These are phyloP conservation scores for Acrocephalus arundinaceus DNA, from an alignment of 2,113 vertebrate genomes.

Conservation along the genomic window DNA sequence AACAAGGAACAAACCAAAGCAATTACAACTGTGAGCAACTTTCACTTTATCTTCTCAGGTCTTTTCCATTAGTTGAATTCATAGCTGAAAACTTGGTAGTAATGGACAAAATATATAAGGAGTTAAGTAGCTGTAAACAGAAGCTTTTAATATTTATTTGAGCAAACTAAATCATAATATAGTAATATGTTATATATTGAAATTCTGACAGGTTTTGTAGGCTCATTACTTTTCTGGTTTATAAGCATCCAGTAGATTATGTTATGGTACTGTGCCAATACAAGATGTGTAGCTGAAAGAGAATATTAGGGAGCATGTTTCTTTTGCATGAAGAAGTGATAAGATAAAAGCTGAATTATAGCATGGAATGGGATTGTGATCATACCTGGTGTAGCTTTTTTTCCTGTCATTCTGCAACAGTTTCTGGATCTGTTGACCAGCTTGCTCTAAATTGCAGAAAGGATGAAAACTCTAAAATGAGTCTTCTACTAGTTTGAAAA, in stretches of 20 bases:
- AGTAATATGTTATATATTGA: background rate
- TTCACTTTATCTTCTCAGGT: background rate
- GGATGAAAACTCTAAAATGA: background rate
- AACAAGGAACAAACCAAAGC: constrained; percentile 84
- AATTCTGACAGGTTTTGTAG: background rate
- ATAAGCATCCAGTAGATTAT: background rate
- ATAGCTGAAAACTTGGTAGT: background rate
- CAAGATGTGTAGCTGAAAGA: background rate
- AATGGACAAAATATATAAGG: background rate
- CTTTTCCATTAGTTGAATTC: background rate
- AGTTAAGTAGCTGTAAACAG: background rate
- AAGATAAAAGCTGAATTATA: background rate
- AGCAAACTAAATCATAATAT: background rate
- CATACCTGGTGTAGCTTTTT: background rate
- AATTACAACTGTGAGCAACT: constrained; percentile 82
- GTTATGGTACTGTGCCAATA: background rate
- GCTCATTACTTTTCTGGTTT: background rate
- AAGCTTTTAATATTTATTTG: background rate
- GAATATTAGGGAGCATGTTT: background rate
- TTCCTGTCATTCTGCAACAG: background rate
- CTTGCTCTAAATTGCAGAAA: background rate
- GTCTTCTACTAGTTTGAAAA: background rate
- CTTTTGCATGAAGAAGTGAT: background rate
- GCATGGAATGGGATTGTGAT: background rate
- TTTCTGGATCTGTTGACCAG: background rate